Evolutionary conservation across 1,140 invertebrate genomes (phyloP).

Genomic region (Octopus sinensis): DNA sequence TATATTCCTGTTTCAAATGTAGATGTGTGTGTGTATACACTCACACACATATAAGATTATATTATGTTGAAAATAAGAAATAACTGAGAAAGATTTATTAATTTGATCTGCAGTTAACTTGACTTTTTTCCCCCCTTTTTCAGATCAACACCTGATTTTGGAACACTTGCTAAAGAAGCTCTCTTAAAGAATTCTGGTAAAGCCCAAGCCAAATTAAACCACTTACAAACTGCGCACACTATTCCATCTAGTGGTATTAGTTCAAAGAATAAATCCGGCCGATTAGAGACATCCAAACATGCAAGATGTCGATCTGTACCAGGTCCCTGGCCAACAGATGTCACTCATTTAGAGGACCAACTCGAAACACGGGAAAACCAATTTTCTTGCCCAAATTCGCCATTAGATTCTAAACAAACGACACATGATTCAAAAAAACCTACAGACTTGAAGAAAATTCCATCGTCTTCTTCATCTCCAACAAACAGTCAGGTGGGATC

Average conservation of each 20-base stretch:
- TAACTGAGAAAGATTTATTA: no score
- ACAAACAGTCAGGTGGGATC: slow-evolving; percentile 31
- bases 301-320: slow-evolving; percentile 48
- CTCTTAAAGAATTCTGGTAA: slow-evolving; percentile 57
- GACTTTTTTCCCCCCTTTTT: slow-evolving; percentile 16
- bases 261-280: slow-evolving; percentile 23
- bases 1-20: no score
- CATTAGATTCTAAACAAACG: slow-evolving; percentile 33
- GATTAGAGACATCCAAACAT: slow-evolving; percentile 37
- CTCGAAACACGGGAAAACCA: slow-evolving; percentile 19
- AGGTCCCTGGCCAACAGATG: slow-evolving; percentile 26
- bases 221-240: slow-evolving; percentile 19
- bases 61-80: no score
- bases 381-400: slow-evolving; percentile 42
- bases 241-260: slow-evolving; percentile 24
- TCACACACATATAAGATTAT: no score
- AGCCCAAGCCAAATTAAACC: slow-evolving; percentile 33
- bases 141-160: slow-evolving; percentile 59
- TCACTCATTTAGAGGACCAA: slow-evolving; percentile 21
- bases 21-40: no score
- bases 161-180: slow-evolving; percentile 45
- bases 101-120: background rate
- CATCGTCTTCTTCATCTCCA: slow-evolving; percentile 9
- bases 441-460: slow-evolving; percentile 7
- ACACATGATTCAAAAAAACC: slow-evolving; percentile 8